Evolutionary conservation across 2,113 vertebrate genomes (phyloP).

Genomic region (Pandion haliaetus): DNA sequence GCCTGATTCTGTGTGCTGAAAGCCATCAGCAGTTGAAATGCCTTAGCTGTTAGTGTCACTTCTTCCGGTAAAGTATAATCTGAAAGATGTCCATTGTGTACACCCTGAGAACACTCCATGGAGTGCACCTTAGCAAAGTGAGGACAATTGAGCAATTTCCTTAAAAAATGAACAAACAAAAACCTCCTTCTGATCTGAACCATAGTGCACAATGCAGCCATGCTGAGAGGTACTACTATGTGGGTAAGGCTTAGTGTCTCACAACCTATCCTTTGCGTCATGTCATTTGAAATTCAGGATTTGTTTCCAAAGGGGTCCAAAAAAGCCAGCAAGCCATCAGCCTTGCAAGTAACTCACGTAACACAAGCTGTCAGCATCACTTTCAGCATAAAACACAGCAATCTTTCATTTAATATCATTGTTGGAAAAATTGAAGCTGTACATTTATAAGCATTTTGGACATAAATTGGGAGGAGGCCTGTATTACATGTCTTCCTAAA

Average conservation of each 20-base stretch:
- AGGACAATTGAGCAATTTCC: not conserved
- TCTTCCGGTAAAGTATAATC: not conserved
- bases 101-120: not conserved
- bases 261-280: not conserved
- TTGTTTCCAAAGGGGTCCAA: not conserved
- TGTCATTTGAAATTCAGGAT: not conserved
- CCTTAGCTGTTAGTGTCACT: not conserved
- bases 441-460: not conserved
- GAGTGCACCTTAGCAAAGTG: not conserved
- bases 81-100: not conserved
- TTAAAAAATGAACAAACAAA: not conserved
- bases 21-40: not conserved
- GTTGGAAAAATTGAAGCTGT: not conserved
- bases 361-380: not conserved
- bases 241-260: not conserved
- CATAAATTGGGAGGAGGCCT: not conserved
- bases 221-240: not conserved
- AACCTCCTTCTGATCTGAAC: rapidly evolving
- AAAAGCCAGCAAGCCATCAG: not conserved
- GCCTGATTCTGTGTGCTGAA: not conserved
- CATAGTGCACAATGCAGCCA: not conserved
- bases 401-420: not conserved
- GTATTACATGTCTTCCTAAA: not conserved
- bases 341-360: not conserved
- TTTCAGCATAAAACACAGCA: not conserved